A percentile compares a stretch with the other conserved stretches of the same genome.
phyloP scores from a whole-genome alignment of 2,797 vertebrate species.

The Crotalus adamanteus region DNA sequence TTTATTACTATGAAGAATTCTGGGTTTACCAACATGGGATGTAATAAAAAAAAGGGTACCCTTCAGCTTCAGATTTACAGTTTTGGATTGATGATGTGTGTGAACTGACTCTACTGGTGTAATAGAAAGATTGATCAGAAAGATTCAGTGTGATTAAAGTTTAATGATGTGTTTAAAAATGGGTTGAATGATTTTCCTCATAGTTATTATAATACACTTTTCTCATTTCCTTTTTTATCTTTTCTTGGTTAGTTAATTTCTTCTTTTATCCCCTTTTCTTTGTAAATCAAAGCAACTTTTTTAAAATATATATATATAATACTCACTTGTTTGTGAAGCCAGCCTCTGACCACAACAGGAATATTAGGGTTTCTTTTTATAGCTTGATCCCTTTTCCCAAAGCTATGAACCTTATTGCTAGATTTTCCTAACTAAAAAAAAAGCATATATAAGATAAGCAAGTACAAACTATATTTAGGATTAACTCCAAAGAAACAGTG shows the following conservation, averaged over 20 bases:
- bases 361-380: constrained; percentile 94
- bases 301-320: neutral
- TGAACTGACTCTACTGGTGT: neutral
- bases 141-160: neutral
- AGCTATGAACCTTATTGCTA: constrained; percentile 88
- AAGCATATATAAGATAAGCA: constrained; percentile 9
- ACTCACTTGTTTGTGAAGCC: constrained; percentile 96
- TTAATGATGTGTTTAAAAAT: neutral
- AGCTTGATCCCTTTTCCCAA: constrained; percentile 94
- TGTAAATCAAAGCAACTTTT: neutral
- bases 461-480: neutral
- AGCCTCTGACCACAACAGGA: constrained; percentile 94
- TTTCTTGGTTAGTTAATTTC: neutral
- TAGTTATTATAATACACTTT: neutral
- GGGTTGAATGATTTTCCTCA: neutral
- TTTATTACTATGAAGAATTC: neutral
- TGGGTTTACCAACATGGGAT: neutral
- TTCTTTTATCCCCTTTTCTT: neutral
- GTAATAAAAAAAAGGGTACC: neutral
- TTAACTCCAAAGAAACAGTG: too few relatives aligned
- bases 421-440: constrained; percentile 77
- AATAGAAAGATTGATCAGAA: neutral
- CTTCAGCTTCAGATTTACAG: neutral
- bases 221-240: neutral
- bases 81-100: neutral